Evolutionary conservation across 2,888 invertebrate genomes (phyloP), one percentile per base, ranked within the genome.

Genomic region (Apamea sordens): DNA sequence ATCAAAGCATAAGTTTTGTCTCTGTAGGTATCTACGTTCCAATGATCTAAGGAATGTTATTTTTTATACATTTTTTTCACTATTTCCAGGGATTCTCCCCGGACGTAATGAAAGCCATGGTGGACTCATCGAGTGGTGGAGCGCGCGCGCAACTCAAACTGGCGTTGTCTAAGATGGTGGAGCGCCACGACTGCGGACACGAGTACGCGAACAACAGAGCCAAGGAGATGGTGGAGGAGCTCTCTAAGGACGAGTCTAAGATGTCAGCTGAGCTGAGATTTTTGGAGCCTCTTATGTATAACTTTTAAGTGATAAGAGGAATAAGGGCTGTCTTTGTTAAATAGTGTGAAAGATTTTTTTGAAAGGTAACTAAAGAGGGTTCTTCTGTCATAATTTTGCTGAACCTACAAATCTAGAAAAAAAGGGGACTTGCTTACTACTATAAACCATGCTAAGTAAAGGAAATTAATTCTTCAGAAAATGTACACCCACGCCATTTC

Each of bases 161-260:
- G 70, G 97, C 98, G 0, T 92, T 98, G 7, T 93, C 96, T 67
- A 97, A 97, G 91, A 96, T 97, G 92, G 91, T 97, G 79, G 97
- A 97, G 10, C 94, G 97, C 0, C 95, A 96, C 59, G 98, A 98
- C 92, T 97, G 97, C 41, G 97, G 95, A 1, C 97, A 97, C 77
- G 97, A 97, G 10, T 97, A 97, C 89, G 97, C 97, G 1, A 97
- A 97, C 88, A 97, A 95, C 82, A 96, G 97, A 3, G 97, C 98
- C 0, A 95, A 92, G 56, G 95, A 96, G 73, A 95, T 98, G 90
- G 92, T 98, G 0, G 93, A 89, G 0, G 97, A 98, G 76, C 93
- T 98, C n/a, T 96, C 95, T 0, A 96, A 97, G 73, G 96, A 97
- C 41, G 97, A 97, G 41, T 97, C 98, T 59, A 95, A 95, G 50